Percentiles rank a stretch among this genome's conserved stretches.
Conservation (phyloP, 1,140 invertebrate genomes). For the Ips typographus region DNA sequence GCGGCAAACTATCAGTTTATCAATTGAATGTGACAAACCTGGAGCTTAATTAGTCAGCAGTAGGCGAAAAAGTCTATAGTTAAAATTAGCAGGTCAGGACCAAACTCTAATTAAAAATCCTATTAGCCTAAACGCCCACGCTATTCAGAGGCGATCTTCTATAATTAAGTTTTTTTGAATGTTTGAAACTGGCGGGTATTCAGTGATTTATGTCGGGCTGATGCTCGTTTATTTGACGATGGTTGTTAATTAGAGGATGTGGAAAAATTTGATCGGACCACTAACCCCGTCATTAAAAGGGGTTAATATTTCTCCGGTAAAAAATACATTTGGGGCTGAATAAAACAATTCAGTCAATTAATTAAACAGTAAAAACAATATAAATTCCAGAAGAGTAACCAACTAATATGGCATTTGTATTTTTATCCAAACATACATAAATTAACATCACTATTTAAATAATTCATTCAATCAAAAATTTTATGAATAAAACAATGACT, state of each 20-base stretch:
- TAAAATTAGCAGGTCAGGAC: conserved; percentile 1
- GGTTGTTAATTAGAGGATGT: conserved; percentile 1
- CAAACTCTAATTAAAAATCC: conserved; percentile 5
- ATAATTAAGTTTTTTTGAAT: conserved; percentile 5
- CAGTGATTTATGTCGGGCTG: neutral
- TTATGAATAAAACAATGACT: no score
- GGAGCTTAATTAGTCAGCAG: neutral
- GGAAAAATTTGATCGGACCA: neutral
- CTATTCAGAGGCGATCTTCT: conserved; percentile 4
- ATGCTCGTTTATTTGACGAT: conserved; percentile 2
- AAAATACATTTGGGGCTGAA: no score
- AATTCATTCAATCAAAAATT: no score
- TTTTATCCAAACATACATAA: no score
- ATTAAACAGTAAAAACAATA: no score
- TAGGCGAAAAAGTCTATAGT: neutral
- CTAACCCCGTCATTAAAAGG: no score
- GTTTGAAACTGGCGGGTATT: conserved; percentile 1
- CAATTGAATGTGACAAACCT: neutral
- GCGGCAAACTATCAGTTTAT: no score
- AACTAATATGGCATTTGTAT: no score
- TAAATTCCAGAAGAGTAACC: no score
- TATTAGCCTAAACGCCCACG: conserved; percentile 2
- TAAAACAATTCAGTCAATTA: no score
- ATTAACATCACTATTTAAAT: no score
- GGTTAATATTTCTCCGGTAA: no score